Conservation (phyloP, 53 echinoderm and acorn worm species). For the Patiria pectinifera region DNA sequence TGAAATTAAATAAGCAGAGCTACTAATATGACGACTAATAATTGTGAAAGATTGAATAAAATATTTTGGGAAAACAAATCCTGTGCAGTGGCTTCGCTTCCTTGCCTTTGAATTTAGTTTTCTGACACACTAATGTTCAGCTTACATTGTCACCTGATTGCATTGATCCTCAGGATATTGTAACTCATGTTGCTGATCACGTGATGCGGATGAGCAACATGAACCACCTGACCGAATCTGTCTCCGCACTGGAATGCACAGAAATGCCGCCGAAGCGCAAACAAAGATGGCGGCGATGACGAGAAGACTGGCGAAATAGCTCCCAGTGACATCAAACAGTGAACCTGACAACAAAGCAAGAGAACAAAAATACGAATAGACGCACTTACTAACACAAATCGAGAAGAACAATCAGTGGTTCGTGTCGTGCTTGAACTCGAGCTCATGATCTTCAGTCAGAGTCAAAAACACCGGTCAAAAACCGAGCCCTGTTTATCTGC, state of each 20-base stretch:
- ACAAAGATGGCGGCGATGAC: conserved; percentile 27
- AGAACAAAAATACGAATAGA: too few relatives aligned
- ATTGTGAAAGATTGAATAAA: too few relatives aligned
- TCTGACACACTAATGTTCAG: not conserved
- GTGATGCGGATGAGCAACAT: not conserved
- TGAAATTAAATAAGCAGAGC: too few relatives aligned
- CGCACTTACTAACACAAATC: not conserved
- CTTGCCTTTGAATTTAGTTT: too few relatives aligned
- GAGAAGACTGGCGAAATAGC: not conserved
- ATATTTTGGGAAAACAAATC: too few relatives aligned
- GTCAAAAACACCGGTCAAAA: too few relatives aligned
- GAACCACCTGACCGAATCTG: not conserved
- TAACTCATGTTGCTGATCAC: not conserved
- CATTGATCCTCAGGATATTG: not conserved
- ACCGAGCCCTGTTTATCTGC: too few relatives aligned
- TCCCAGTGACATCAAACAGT: not conserved
- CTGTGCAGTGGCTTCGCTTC: too few relatives aligned
- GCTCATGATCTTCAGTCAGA: not conserved
- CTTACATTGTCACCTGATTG: not conserved
- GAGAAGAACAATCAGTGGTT: not conserved
- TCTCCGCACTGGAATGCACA: not conserved
- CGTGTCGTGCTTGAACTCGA: not conserved
- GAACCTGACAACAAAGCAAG: not conserved
- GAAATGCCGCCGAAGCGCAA: not conserved
- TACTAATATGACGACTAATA: too few relatives aligned